A percentile compares a stretch with the other conserved stretches of the same genome.
Evolutionary conservation across 2,113 vertebrate species (phyloP).

Genomic region (Aramus guarauna): DNA sequence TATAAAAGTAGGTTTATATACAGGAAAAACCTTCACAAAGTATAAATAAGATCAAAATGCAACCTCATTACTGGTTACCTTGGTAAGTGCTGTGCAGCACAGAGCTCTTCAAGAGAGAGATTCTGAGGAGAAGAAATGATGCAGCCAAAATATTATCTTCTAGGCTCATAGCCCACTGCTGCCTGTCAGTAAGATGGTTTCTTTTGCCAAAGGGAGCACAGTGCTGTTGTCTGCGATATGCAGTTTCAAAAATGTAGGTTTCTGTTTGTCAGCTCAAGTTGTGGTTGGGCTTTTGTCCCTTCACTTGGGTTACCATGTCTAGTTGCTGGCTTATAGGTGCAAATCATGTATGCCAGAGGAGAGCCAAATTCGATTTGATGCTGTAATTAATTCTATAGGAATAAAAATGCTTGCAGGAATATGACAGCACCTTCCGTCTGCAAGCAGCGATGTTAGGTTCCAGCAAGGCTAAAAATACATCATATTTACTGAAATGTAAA

Average conservation of each 20-base stretch:
- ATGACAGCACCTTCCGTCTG: not conserved
- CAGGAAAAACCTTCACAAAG: not conserved
- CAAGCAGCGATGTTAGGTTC: not conserved
- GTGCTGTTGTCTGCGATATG: not conserved
- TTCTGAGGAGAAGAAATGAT: slow-evolving; percentile 22
- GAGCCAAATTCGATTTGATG: not conserved
- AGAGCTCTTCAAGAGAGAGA: not conserved
- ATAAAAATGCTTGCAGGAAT: slow-evolving; percentile 13
- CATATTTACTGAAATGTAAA: slow-evolving; percentile 17
- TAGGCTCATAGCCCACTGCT: slow-evolving; percentile 25
- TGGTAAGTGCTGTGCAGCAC: not conserved
- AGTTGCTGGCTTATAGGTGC: not conserved
- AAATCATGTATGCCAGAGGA: not conserved
- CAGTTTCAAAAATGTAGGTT: not conserved
- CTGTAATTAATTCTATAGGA: slow-evolving; percentile 14
- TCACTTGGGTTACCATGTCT: not conserved
- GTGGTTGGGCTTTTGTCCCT: not conserved
- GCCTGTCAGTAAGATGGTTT: slow-evolving; percentile 16
- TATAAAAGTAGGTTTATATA: slow-evolving; percentile 10
- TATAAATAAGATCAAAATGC: slow-evolving; percentile 39
- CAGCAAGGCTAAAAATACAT: slow-evolving; percentile 1
- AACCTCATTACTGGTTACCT: slow-evolving; percentile 5
- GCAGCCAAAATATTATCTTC: slow-evolving; percentile 43
- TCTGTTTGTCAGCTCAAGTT: not conserved
- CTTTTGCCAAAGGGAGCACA: slow-evolving; percentile 14